phyloP scores from a whole-genome alignment of 2,113 vertebrate genomes.

The Acrocephalus kingi region DNA sequence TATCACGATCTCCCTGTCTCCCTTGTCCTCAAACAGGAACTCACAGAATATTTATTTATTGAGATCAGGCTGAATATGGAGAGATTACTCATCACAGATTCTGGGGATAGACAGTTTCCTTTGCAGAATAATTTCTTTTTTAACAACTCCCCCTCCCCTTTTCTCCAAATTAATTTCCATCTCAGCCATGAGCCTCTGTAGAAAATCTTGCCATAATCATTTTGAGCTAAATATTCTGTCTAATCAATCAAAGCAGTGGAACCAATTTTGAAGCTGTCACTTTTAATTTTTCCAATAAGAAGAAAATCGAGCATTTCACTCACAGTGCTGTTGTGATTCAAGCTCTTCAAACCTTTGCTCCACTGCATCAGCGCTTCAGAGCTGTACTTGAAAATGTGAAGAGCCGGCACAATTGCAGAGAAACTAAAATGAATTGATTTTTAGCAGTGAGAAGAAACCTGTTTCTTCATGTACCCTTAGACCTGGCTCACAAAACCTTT shows the following conservation, averaged over 20 bases:
- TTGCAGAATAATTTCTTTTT: constrained; percentile 1
- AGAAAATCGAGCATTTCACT: constrained; percentile 16
- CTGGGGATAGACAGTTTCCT: background rate
- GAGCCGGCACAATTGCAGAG: background rate
- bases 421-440: constrained; percentile 29
- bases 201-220: constrained; percentile 35
- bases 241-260: constrained; percentile 55
- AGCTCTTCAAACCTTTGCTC: constrained; percentile 12
- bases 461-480: background rate
- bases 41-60: background rate
- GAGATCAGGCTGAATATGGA: background rate
- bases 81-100: background rate
- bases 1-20: background rate
- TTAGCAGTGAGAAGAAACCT: background rate
- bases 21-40: background rate
- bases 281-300: constrained; percentile 63
- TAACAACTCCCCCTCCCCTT: background rate
- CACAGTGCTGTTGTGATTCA: background rate
- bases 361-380: background rate
- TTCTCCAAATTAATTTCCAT: constrained; percentile 16
- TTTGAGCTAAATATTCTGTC: constrained; percentile 47
- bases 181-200: background rate
- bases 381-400: background rate
- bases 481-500: background rate
- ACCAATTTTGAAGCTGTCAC: constrained; percentile 51